phyloP scores from a whole-genome alignment of 2,888 invertebrate genomes.

The Tetragonisca angustula region DNA sequence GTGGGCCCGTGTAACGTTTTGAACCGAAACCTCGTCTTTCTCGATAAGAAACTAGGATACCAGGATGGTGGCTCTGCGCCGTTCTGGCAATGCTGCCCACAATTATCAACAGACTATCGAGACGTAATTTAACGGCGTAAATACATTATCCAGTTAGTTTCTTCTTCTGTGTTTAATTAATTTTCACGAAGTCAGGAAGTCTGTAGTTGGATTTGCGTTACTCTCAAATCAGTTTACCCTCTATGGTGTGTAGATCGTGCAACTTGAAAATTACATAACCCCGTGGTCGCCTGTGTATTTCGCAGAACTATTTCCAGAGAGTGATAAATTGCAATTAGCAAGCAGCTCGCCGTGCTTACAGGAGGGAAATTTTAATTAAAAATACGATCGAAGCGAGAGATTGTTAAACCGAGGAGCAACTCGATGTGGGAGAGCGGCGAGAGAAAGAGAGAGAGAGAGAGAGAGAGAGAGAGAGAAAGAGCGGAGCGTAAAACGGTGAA shows the following conservation, averaged over 20 bases:
- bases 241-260: not conserved
- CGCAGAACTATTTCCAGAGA: no score
- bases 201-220: not conserved
- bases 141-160: not conserved
- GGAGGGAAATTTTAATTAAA: not conserved
- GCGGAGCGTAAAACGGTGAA: not conserved
- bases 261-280: no score
- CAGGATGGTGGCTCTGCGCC: not conserved
- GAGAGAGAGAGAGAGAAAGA: no score
- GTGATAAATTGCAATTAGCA: not conserved
- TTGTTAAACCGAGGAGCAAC: not conserved
- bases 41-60: constrained; percentile 40
- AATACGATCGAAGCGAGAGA: not conserved
- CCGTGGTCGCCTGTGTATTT: no score
- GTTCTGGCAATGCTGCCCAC: not conserved
- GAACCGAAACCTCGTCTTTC: constrained; percentile 19
- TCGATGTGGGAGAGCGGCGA: not conserved
- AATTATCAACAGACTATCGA: constrained; percentile 5
- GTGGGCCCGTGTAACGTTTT: not conserved
- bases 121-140: not conserved
- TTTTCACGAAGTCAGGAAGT: not conserved
- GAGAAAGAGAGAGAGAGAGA: no score
- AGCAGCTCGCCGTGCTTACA: not conserved
- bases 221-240: not conserved
- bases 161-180: not conserved